phyloP scores from a whole-genome alignment of 35 echinoderm and acorn worm genomes.

The Eucidaris tribuloides region DNA sequence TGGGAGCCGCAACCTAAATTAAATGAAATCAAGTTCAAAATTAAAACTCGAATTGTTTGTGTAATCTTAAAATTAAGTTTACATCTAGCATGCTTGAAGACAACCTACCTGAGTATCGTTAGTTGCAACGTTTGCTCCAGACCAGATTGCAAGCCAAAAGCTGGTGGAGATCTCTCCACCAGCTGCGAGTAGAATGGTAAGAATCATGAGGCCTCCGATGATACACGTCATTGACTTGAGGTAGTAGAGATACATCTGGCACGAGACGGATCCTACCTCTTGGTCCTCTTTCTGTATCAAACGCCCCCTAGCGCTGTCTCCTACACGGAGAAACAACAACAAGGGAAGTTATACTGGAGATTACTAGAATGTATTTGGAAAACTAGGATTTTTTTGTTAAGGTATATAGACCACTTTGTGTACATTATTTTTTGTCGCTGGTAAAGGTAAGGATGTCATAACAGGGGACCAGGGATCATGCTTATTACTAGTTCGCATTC shows the following conservation, averaged over 20 bases:
- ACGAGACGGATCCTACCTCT: constrained; percentile 32
- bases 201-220: too few relatives aligned
- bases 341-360: neutral
- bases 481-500: neutral
- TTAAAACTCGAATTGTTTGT: too few relatives aligned
- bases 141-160: too few relatives aligned
- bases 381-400: neutral
- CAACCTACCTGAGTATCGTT: too few relatives aligned
- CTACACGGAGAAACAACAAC: neutral
- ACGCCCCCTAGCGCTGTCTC: constrained; percentile 11
- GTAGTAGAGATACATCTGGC: constrained; percentile 31
- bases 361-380: neutral
- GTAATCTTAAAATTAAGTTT: too few relatives aligned
- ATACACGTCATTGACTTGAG: constrained; percentile 13
- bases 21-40: too few relatives aligned
- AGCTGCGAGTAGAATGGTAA: too few relatives aligned
- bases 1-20: too few relatives aligned
- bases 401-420: too few relatives aligned
- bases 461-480: neutral
- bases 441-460: neutral
- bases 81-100: too few relatives aligned
- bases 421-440: neutral
- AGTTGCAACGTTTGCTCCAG: too few relatives aligned
- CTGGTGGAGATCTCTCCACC: too few relatives aligned
- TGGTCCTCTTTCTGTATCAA: constrained; percentile 58